Evolutionary conservation across 2,888 invertebrate species (phyloP), one percentile per base, ranked within the genome.

Genomic region (Cephus rjabovi): DNA sequence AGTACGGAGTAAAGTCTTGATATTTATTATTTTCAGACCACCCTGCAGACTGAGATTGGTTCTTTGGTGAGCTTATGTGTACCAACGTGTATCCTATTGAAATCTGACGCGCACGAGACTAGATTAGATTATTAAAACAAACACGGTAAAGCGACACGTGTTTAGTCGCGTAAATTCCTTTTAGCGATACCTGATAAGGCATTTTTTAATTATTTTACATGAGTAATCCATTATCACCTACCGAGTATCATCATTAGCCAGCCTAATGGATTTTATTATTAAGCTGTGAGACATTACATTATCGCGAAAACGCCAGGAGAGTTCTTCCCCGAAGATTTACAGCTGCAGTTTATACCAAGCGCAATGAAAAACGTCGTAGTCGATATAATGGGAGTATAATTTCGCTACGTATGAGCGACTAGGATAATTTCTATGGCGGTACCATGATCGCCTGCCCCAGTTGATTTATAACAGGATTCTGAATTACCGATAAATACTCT

Each of bases 381-480:
- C 56, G 23, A 23, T 56, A 56, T 71, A 71, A 71, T 71, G 23
- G 56, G 56, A 71, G 31, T 33, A 82, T 83, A 82, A 83, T 84
- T 82, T 76, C 80, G 78, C 40, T 77, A 78, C 74, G 74, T 77
- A 69, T 79, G 77, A 79, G 79, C 79, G 77, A 77, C 75, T 76
- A 81, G 82, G 81, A 83, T 85, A 86, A 85, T 87, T 86, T 83
- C 81, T 75, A 34, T 75, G 75, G 75, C 75, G 73, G 77, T 34
- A 56, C 30, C 37, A 23, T 75, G 68, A 35, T 23, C 33, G 75
- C 74, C 74, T 4, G 34, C 30, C 34, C 1, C 75, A 56, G 56
- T 56, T 87, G 87, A 87, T 87, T 87, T 87, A 87, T 84, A 81
- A 77, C 83, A 86, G 86, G 84, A 84, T 85, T 80, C 86, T 86